phyloP scores from a whole-genome alignment of 2,797 vertebrate species.

The Coregonus suidteri region DNA sequence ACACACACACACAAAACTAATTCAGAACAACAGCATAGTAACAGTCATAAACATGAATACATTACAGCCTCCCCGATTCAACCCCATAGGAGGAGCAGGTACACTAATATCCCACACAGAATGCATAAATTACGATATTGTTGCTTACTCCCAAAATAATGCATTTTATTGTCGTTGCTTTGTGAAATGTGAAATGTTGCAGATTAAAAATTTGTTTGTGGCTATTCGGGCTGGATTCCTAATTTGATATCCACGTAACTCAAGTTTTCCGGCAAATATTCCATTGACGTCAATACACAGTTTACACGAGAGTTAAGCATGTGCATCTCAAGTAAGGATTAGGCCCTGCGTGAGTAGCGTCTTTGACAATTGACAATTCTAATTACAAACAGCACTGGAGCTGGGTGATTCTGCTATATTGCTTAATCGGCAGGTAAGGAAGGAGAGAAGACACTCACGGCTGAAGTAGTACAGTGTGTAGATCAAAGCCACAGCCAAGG shows the following conservation, averaged over 20 bases:
- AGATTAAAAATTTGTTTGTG: neutral
- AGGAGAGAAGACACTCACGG: constrained; percentile 61
- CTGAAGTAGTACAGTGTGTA: constrained; percentile 72
- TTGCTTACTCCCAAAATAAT: neutral
- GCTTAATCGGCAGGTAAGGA: neutral
- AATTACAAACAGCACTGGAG: neutral
- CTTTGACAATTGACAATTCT: neutral
- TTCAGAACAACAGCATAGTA: neutral
- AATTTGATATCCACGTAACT: neutral
- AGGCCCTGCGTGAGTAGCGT: neutral
- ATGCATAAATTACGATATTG: neutral
- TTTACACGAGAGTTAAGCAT: neutral
- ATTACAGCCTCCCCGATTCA: neutral
- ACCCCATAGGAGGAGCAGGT: neutral
- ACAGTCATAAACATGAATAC: neutral
- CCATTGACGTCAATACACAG: neutral
- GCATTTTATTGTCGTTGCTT: neutral
- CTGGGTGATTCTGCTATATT: neutral
- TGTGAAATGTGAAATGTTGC: neutral
- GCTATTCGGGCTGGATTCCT: neutral
- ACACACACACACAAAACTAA: neutral
- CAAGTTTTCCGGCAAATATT: neutral
- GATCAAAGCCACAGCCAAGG: constrained; percentile 57
- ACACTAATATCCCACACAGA: neutral
- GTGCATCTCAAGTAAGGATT: neutral